Evolutionary conservation across 2,113 vertebrate species (phyloP).

Genomic region (Noturus placidus): DNA sequence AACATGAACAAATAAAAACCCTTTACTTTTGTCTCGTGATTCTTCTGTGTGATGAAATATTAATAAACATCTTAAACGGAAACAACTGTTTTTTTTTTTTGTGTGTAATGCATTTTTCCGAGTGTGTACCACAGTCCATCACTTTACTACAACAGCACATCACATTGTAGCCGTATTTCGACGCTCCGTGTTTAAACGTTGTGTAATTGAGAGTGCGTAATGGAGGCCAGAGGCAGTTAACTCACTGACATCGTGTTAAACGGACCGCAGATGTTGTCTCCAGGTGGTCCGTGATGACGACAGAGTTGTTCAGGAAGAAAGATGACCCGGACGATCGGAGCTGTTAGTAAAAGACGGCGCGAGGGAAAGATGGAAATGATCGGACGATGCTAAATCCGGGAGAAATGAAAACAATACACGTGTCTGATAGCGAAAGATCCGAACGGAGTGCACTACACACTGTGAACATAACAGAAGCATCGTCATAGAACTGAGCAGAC

Average conservation of each 20-base stretch:
- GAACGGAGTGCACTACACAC: no score
- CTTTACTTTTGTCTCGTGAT: no score
- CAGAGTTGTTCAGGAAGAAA: not conserved
- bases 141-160: no score
- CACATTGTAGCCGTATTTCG: not conserved
- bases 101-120: no score
- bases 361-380: not conserved
- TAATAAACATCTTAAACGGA: no score
- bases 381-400: not conserved
- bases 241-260: not conserved
- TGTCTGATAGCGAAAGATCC: not conserved
- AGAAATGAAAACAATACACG: not conserved
- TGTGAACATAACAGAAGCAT: no score
- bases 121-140: no score
- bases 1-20: no score
- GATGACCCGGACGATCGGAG: not conserved
- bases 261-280: not conserved
- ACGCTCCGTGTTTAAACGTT: not conserved
- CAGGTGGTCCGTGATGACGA: not conserved
- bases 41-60: no score
- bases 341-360: not conserved
- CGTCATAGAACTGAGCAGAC: no score
- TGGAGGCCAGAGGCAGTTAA: not conserved
- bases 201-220: not conserved
- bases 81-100: no score